Conservation (phyloP, 2,797 vertebrate genomes). For the Centroberyx gerrardi region DNA sequence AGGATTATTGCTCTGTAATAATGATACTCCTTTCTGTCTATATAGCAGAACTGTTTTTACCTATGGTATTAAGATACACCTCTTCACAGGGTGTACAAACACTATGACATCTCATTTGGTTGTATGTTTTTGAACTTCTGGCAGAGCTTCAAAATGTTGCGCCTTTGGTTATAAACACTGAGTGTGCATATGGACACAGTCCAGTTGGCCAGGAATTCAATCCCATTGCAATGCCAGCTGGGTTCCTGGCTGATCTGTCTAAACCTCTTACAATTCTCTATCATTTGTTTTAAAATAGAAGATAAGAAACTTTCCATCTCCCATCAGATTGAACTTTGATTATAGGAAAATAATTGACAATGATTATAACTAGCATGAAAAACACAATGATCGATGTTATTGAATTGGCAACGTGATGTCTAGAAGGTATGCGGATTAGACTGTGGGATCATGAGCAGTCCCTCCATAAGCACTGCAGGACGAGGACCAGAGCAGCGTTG, state of each 20-base stretch:
- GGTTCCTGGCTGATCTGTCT: slow-evolving; percentile 68
- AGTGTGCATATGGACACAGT: slow-evolving; percentile 40
- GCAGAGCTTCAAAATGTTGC: slow-evolving; percentile 32
- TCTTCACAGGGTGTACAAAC: neutral
- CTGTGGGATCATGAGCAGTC: slow-evolving; percentile 2
- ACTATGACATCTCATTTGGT: neutral
- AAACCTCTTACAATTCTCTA: slow-evolving; percentile 71
- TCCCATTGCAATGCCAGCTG: slow-evolving; percentile 74
- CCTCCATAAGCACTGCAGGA: neutral
- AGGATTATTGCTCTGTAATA: neutral
- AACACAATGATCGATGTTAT: neutral
- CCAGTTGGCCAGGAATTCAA: slow-evolving; percentile 70
- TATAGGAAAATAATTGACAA: slow-evolving; percentile 27
- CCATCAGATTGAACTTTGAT: slow-evolving; percentile 21
- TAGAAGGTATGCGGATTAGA: slow-evolving; percentile 22
- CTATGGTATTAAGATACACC: neutral
- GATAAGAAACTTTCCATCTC: slow-evolving; percentile 27
- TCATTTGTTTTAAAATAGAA: slow-evolving; percentile 56
- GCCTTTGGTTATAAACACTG: slow-evolving; percentile 57
- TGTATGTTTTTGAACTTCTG: slow-evolving; percentile 16
- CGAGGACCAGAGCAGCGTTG: slow-evolving; percentile 21
- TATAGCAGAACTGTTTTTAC: neutral
- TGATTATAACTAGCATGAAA: neutral
- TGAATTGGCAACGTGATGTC: neutral
- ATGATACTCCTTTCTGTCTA: neutral